phyloP scores from a whole-genome alignment of 2,888 invertebrate species.

The Philereme transversata region DNA sequence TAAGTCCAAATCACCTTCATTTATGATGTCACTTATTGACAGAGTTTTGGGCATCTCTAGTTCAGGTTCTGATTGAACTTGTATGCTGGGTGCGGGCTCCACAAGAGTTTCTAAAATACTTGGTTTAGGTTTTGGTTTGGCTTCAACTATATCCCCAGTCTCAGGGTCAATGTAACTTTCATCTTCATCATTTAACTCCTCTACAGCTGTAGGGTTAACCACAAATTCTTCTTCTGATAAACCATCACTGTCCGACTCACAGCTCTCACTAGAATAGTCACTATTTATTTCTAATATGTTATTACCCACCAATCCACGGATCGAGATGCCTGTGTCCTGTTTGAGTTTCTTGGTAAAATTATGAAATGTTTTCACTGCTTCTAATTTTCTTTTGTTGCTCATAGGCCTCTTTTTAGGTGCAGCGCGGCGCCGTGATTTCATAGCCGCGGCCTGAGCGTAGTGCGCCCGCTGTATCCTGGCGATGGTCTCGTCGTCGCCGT shows the following conservation, averaged over 20 bases:
- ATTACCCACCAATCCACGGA: constrained; percentile 77
- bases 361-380: constrained; percentile 79
- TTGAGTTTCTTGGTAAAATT: constrained; percentile 81
- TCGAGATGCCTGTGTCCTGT: constrained; percentile 79
- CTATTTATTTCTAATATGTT: constrained; percentile 74
- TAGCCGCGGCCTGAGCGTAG: constrained; percentile 76
- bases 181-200: constrained; percentile 75
- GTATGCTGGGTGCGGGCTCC: constrained; percentile 31
- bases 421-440: constrained; percentile 67
- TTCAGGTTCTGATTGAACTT: constrained; percentile 26
- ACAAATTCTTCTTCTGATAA: constrained; percentile 79
- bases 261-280: constrained; percentile 77
- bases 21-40: constrained; percentile 78
- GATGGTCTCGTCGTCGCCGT: constrained; percentile 78
- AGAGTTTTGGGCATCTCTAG: constrained; percentile 68
- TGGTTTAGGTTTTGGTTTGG: constrained; percentile 41
- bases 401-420: constrained; percentile 68
- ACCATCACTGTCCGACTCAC: constrained; percentile 76
- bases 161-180: constrained; percentile 81
- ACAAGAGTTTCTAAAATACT: constrained; percentile 32
- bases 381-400: constrained; percentile 80
- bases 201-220: constrained; percentile 75
- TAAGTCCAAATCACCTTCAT: constrained; percentile 75
- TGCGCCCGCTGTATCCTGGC: constrained; percentile 78
- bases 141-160: constrained; percentile 76